A percentile compares a stretch with the other conserved stretches of the same genome.
phyloP scores from a whole-genome alignment of 1,140 invertebrate species.

The Vanessa tameamea region DNA sequence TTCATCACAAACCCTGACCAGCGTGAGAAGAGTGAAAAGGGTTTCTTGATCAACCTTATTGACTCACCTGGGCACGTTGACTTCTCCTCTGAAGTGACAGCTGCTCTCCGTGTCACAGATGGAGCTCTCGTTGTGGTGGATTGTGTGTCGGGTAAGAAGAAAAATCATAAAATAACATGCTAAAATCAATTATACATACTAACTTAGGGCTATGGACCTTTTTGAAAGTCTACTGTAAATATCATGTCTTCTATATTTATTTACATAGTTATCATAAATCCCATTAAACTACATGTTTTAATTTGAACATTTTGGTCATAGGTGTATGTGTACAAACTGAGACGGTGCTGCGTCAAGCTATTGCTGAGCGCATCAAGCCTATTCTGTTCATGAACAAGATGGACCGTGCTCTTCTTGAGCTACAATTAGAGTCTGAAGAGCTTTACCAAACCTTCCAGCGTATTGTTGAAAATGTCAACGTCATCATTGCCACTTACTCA shows the following conservation, averaged over 20 bases:
- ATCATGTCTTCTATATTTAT: slow-evolving; percentile 2
- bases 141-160: slow-evolving; percentile 95
- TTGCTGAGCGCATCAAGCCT: slow-evolving; percentile 99
- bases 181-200: no score
- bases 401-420: slow-evolving; percentile 97
- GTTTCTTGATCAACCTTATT: slow-evolving; percentile 99
- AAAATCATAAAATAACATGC: no score
- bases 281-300: not conserved
- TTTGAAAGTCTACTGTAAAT: not conserved
- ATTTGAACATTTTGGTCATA: slow-evolving; percentile 58
- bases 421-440: slow-evolving; percentile 97
- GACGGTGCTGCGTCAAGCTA: slow-evolving; percentile 99
- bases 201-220: not conserved
- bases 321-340: slow-evolving; percentile 99
- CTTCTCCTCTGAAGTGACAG: slow-evolving; percentile 99
- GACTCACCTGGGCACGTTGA: slow-evolving; percentile 99
- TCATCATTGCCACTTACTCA: slow-evolving; percentile 99
- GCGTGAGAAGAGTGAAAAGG: slow-evolving; percentile 93
- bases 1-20: slow-evolving; percentile 95
- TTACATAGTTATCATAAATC: not conserved
- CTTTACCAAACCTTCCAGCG: slow-evolving; percentile 99
- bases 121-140: slow-evolving; percentile 99
- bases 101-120: slow-evolving; percentile 99
- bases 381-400: slow-evolving; percentile 99
- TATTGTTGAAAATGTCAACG: slow-evolving; percentile 99